Evolutionary conservation across 1,140 invertebrate genomes (phyloP).

Genomic region (Coptotermes formosanus): DNA sequence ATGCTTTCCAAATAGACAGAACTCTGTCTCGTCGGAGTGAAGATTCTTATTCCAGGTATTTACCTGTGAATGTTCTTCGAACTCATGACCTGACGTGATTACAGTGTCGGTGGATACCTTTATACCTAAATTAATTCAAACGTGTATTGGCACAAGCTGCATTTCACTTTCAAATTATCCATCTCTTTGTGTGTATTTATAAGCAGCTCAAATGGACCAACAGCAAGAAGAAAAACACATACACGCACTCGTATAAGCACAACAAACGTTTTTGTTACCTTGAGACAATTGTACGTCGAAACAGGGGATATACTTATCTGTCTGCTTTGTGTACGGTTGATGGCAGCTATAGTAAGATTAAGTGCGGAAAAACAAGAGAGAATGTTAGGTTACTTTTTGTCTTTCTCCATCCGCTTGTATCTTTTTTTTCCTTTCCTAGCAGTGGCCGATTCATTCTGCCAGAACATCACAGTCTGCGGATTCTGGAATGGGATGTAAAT

Average conservation of each 20-base stretch:
- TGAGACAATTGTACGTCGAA: not conserved
- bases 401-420: not conserved
- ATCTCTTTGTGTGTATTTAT: not conserved
- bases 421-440: not conserved
- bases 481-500: not conserved
- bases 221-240: not conserved
- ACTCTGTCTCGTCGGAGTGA: too few species aligned
- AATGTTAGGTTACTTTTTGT: slow-evolving; percentile 7
- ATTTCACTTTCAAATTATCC: not conserved
- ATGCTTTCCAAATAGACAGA: too few species aligned
- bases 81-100: too few species aligned
- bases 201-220: not conserved
- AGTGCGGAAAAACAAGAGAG: not conserved
- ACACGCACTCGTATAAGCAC: not conserved
- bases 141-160: too few species aligned
- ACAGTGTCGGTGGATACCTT: too few species aligned
- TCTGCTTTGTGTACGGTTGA: slow-evolving; percentile 1
- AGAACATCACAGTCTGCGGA: not conserved
- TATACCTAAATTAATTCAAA: too few species aligned
- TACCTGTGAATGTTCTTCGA: too few species aligned
- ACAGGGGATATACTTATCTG: not conserved
- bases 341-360: not conserved
- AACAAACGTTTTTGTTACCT: slow-evolving; percentile 12
- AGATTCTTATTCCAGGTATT: too few species aligned
- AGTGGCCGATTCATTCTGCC: not conserved